Percentiles rank a stretch among this genome's conserved stretches.
Conservation (phyloP, 2,888 invertebrate species). For the Orchestes rusci region DNA sequence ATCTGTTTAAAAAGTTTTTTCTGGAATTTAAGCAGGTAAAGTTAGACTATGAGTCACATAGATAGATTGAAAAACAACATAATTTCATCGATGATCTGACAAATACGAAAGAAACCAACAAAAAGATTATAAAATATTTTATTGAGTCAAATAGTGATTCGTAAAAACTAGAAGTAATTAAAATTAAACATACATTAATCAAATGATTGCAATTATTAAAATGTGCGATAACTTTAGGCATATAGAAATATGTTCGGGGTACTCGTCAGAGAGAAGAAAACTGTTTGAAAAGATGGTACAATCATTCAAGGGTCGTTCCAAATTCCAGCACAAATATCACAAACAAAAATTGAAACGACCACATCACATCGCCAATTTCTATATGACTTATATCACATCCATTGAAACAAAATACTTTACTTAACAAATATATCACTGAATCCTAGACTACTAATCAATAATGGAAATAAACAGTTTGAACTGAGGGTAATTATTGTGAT, state of each 20-base stretch:
- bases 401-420: conserved; percentile 36
- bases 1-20: no score
- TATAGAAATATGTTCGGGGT: conserved; percentile 39
- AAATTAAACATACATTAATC: conserved; percentile 22
- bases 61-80: no score
- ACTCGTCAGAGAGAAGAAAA: no score
- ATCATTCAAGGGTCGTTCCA: no score
- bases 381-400: conserved; percentile 42
- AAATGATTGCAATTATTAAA: conserved; percentile 24
- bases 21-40: no score
- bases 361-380: conserved; percentile 29
- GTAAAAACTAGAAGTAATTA: conserved; percentile 21
- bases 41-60: no score
- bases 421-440: conserved; percentile 43
- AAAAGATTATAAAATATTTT: conserved; percentile 41
- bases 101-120: neutral
- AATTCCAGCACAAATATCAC: no score
- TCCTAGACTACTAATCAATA: conserved; percentile 23
- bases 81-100: no score
- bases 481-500: conserved; percentile 16
- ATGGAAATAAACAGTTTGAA: conserved; percentile 15
- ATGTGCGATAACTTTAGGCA: conserved; percentile 40
- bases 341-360: conserved; percentile 6
- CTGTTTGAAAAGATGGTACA: no score
- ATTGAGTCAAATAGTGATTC: conserved; percentile 41